Percentiles rank a stretch among this genome's conserved stretches.
Conservation (phyloP, 2,113 vertebrate genomes). For the Xyliphius kryptos region DNA sequence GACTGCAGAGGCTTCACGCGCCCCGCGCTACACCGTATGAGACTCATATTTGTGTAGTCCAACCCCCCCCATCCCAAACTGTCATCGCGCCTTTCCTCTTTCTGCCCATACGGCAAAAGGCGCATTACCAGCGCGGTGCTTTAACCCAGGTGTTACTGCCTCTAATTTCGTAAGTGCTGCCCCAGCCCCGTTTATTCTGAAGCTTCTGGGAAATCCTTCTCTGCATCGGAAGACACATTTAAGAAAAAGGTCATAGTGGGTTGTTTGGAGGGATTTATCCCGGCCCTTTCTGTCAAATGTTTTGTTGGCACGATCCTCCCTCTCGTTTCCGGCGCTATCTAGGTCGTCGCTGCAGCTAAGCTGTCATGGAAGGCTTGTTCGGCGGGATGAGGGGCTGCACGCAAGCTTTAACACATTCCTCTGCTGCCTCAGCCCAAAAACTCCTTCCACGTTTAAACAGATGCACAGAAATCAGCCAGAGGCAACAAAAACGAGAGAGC, state of each 20-base stretch:
- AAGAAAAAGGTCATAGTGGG: slow-evolving; percentile 40
- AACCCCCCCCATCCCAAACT: not conserved
- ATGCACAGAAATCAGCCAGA: not conserved
- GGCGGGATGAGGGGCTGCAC: not conserved
- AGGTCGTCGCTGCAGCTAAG: slow-evolving; percentile 36
- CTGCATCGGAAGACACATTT: slow-evolving; percentile 53
- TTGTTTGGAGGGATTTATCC: slow-evolving; percentile 33
- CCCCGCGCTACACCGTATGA: too few species aligned
- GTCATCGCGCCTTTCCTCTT: not conserved
- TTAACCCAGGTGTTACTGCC: slow-evolving; percentile 57
- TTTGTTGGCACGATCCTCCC: slow-evolving; percentile 19
- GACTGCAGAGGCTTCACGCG: not conserved
- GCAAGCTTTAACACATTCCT: slow-evolving; percentile 8
- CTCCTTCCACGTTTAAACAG: not conserved
- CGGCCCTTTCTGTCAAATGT: slow-evolving; percentile 20
- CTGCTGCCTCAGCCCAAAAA: not conserved
- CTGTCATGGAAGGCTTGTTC: slow-evolving; percentile 12
- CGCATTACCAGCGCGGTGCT: slow-evolving; percentile 49
- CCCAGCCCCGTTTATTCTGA: not conserved
- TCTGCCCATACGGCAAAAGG: not conserved
- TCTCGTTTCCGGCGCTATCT: slow-evolving; percentile 30
- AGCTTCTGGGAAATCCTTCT: slow-evolving; percentile 48
- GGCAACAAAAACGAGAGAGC: not conserved
- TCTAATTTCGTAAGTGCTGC: slow-evolving; percentile 64
- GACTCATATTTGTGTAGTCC: not conserved